phyloP scores from a whole-genome alignment of 2,888 invertebrate species.

The Beris morrisii region DNA sequence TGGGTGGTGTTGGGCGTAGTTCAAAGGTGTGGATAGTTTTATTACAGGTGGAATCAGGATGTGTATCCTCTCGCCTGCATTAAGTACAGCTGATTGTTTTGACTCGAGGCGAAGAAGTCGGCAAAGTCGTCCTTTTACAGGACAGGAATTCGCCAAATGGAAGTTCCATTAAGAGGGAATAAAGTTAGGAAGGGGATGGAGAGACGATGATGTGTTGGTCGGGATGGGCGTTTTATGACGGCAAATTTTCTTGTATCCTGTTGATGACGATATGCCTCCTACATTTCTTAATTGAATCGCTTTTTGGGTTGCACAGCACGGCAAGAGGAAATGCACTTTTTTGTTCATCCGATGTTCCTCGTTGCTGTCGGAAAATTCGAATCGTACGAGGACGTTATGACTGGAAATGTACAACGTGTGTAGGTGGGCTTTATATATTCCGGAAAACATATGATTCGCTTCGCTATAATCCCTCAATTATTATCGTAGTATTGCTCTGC shows the following conservation, averaged over 20 bases:
- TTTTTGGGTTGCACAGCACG: conserved; percentile 29
- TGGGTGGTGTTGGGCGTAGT: too few species aligned
- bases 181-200: background rate
- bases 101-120: conserved; percentile 24
- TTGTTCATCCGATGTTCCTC: too few species aligned
- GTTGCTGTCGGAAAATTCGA: too few species aligned
- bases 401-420: too few species aligned
- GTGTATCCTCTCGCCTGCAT: conserved; percentile 8
- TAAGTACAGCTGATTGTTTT: conserved; percentile 32
- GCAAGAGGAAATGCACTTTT: background rate
- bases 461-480: conserved; percentile 26
- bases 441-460: conserved; percentile 29
- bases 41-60: too few species aligned
- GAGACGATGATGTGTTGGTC: background rate
- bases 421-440: conserved; percentile 4
- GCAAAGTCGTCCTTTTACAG: conserved; percentile 20
- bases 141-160: conserved; percentile 28
- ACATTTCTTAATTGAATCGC: conserved; percentile 29
- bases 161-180: conserved; percentile 1
- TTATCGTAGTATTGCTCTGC: conserved; percentile 3
- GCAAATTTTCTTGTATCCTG: conserved; percentile 31
- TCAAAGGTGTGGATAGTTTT: too few species aligned
- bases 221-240: background rate
- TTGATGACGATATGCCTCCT: conserved; percentile 31
- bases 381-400: too few species aligned